Evolutionary conservation across 2,113 vertebrate species (phyloP).

Genomic region (Athene cunicularia): DNA sequence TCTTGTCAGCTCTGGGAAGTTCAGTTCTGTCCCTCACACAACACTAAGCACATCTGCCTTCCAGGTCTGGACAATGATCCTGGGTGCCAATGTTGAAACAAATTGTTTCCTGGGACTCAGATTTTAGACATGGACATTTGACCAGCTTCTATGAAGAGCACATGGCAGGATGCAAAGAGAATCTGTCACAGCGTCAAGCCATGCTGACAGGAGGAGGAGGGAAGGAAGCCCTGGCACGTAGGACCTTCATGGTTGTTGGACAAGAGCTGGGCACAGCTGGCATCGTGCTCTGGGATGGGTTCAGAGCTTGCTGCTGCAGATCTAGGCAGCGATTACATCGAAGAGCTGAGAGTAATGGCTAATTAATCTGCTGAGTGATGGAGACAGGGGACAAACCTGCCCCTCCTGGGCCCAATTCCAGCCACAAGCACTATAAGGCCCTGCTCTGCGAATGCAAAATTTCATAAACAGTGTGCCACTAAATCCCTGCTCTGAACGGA

Average conservation of each 20-base stretch:
- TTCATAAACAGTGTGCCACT: not conserved
- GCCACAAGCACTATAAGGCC: not conserved
- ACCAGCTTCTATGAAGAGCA: not conserved
- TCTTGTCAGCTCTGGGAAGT: not conserved
- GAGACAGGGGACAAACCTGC: not conserved
- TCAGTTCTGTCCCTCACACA: not conserved
- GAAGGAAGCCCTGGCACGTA: not conserved
- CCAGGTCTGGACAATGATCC: not conserved
- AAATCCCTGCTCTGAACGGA: not conserved
- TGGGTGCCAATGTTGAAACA: not conserved
- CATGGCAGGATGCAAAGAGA: not conserved
- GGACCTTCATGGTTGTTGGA: not conserved
- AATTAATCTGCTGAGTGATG: constrained; percentile 10
- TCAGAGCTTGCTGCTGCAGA: not conserved
- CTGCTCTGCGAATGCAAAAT: not conserved
- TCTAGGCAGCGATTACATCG: not conserved
- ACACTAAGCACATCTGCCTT: not conserved
- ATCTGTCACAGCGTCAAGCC: not conserved
- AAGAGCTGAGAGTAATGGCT: not conserved
- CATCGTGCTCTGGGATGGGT: not conserved
- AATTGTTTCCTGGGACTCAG: not conserved
- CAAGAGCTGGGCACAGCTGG: not conserved
- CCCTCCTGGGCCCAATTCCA: not conserved
- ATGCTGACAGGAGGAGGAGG: not conserved
- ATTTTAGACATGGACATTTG: not conserved